Conservation (phyloP, 1,140 invertebrate genomes). For the Drosophila watanabei region DNA sequence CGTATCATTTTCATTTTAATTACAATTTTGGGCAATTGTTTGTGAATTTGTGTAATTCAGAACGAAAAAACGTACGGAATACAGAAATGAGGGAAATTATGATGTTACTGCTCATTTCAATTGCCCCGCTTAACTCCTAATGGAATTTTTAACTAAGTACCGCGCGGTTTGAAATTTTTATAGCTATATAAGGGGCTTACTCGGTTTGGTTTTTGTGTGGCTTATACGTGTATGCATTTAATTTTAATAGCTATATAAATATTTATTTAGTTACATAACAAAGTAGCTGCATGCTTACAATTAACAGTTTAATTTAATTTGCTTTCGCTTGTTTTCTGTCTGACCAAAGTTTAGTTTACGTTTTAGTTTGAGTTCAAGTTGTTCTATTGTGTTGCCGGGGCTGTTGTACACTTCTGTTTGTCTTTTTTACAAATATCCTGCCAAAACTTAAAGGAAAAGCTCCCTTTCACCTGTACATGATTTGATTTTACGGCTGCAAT, state of each 20-base stretch:
- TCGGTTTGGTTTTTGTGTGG: conserved; percentile 9
- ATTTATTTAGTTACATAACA: conserved; percentile 80
- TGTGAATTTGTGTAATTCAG: conserved; percentile 58
- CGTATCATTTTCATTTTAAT: conserved; percentile 72
- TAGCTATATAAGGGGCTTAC: conserved; percentile 25
- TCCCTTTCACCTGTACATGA: conserved; percentile 37
- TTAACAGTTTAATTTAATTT: conserved; percentile 65
- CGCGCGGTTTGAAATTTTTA: conserved; percentile 34
- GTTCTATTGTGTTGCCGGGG: conserved; percentile 24
- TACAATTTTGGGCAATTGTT: conserved; percentile 72
- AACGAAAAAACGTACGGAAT: conserved; percentile 26
- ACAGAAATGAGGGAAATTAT: conserved; percentile 30
- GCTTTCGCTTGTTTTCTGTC: conserved; percentile 15
- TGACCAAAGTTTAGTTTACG: conserved; percentile 39
- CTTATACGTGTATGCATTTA: conserved; percentile 46
- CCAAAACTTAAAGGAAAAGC: conserved; percentile 16
- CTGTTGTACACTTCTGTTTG: conserved; percentile 17
- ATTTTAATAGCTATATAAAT: conserved; percentile 73
- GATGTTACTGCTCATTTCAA: conserved; percentile 37
- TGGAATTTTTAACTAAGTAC: conserved; percentile 73
- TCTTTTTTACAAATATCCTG: conserved; percentile 22
- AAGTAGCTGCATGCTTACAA: conserved; percentile 72
- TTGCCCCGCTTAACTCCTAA: conserved; percentile 59
- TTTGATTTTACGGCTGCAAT: conserved; percentile 25
- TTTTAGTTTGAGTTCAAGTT: conserved; percentile 27